Conservation (phyloP, 2,113 vertebrate species). For the Laterallus jamaicensis region DNA sequence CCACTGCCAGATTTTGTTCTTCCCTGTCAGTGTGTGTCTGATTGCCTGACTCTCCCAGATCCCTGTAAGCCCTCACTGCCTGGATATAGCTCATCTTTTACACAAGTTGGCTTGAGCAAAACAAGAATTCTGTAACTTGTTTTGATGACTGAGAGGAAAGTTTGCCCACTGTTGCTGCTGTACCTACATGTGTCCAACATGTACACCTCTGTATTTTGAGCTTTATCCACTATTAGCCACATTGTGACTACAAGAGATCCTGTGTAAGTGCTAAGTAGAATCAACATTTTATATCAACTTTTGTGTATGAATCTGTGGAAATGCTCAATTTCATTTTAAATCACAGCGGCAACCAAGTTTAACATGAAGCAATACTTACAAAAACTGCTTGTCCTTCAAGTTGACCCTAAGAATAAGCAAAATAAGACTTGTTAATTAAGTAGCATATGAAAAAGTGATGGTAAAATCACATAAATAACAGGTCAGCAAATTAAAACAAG, state of each 20-base stretch:
- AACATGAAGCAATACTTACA: conserved; percentile 78
- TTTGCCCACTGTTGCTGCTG: background rate
- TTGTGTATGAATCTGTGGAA: background rate
- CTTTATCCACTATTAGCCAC: background rate
- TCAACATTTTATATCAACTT: background rate
- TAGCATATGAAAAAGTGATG: background rate
- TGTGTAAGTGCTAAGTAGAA: background rate
- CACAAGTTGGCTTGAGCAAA: background rate
- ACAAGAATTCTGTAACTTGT: background rate
- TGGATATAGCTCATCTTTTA: background rate
- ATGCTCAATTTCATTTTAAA: background rate
- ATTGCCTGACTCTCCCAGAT: background rate
- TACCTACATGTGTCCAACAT: accelerated
- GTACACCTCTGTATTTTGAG: background rate
- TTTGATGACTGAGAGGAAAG: background rate
- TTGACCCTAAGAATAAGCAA: conserved; percentile 73
- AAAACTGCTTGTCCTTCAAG: conserved; percentile 83
- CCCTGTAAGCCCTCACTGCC: background rate
- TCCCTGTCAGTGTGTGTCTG: background rate
- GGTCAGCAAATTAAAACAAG: background rate
- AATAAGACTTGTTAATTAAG: conserved; percentile 21
- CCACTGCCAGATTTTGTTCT: background rate
- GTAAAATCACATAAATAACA: background rate
- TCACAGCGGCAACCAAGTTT: background rate
- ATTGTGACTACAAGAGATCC: background rate